A percentile compares a stretch with the other conserved stretches of the same genome.
Evolutionary conservation across 2,797 vertebrate species (phyloP).

Genomic region (Cebuella pygmaea): DNA sequence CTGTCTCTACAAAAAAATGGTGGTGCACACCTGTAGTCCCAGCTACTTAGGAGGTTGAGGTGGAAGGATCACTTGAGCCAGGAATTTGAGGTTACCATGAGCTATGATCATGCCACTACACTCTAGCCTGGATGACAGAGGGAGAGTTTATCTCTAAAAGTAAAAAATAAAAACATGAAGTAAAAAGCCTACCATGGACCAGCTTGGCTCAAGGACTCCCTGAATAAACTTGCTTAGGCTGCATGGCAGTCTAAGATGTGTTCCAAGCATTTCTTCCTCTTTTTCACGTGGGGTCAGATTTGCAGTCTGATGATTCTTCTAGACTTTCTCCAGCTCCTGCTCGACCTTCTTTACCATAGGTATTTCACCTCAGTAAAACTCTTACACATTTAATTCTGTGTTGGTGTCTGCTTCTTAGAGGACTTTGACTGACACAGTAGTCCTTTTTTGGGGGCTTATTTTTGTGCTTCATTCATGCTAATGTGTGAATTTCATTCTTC

Average conservation of each 20-base stretch:
- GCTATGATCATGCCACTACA: too few relatives aligned
- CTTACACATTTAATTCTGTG: background rate
- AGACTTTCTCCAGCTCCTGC: too few relatives aligned
- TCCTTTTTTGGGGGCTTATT: background rate
- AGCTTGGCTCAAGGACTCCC: background rate
- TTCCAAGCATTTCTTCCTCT: background rate
- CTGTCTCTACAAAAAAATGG: too few relatives aligned
- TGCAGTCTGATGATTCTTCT: background rate
- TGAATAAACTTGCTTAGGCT: background rate
- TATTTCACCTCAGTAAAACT: background rate
- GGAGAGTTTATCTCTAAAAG: too few relatives aligned
- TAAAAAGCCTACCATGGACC: background rate
- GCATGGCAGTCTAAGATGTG: background rate
- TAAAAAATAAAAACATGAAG: too few relatives aligned
- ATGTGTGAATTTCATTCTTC: background rate
- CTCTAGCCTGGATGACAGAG: too few relatives aligned
- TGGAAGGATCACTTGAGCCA: too few relatives aligned
- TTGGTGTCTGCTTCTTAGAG: background rate
- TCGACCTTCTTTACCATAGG: background rate
- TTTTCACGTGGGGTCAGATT: background rate
- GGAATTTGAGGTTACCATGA: too few relatives aligned
- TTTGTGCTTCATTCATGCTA: background rate
- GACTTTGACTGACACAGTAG: background rate
- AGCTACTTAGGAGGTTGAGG: too few relatives aligned
- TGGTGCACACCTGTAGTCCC: too few relatives aligned